Percentiles rank a stretch among this genome's conserved stretches.
phyloP scores from a whole-genome alignment of 1,140 invertebrate species.

The Panulirus ornatus region DNA sequence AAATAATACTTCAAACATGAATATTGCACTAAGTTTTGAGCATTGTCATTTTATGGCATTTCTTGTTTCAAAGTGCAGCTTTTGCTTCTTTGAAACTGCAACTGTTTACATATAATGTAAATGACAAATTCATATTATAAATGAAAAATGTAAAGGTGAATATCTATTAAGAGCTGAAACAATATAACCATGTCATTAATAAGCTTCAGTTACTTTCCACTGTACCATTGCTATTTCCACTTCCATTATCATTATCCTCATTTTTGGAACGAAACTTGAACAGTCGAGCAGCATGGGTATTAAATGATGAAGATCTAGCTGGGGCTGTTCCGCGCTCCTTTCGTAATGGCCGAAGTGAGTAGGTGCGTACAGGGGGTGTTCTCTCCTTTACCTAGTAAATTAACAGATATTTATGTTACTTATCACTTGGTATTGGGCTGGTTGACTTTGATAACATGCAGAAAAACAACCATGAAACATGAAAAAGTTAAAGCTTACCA shows the following conservation, averaged over 20 bases:
- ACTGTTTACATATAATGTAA: too few relatives aligned
- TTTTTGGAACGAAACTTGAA: constrained; percentile 66
- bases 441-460: background rate
- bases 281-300: constrained; percentile 58
- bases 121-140: too few relatives aligned
- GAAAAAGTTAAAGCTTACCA: too few relatives aligned
- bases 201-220: constrained; percentile 53
- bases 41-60: too few relatives aligned
- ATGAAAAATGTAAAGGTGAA: too few relatives aligned
- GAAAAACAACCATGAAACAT: background rate
- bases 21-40: background rate
- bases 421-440: background rate
- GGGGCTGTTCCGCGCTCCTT: constrained; percentile 65
- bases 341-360: constrained; percentile 65
- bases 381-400: constrained; percentile 70
- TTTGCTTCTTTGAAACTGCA: too few relatives aligned
- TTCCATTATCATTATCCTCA: constrained; percentile 62
- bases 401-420: background rate
- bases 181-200: background rate
- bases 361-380: constrained; percentile 66
- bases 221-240: constrained; percentile 57
- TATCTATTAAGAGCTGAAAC: too few relatives aligned
- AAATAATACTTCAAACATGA: background rate
- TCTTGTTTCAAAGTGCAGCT: too few relatives aligned
- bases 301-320: constrained; percentile 72